A percentile compares a stretch with the other conserved stretches of the same genome.
Evolutionary conservation across 2,113 vertebrate genomes (phyloP).

Genomic region (Chelonoidis abingdonii): DNA sequence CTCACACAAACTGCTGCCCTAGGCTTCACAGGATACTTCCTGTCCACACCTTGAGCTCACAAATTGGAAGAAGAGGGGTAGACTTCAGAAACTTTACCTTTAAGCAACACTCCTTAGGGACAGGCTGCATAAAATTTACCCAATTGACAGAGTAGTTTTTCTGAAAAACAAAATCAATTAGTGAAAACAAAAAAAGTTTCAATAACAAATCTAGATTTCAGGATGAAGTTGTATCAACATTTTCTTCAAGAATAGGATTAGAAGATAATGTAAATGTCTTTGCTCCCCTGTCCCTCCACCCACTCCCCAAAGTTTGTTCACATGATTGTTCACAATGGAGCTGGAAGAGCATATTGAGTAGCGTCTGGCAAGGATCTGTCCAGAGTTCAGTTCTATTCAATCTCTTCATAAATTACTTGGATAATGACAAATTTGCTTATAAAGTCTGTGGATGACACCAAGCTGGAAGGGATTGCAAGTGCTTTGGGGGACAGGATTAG

Average conservation of each 20-base stretch:
- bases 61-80: too few species aligned
- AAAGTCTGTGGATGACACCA: neutral
- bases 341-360: too few species aligned
- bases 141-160: neutral
- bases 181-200: slow-evolving; percentile 40
- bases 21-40: neutral
- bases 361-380: too few species aligned
- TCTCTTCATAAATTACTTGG: too few species aligned
- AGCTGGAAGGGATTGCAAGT: neutral
- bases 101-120: neutral
- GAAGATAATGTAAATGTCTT: neutral
- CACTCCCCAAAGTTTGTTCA: neutral
- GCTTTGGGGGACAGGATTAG: neutral
- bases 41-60: too few species aligned
- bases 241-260: neutral
- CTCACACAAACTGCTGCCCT: neutral
- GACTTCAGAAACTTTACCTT: neutral
- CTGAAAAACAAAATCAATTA: slow-evolving; percentile 39
- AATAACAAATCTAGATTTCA: slow-evolving; percentile 38
- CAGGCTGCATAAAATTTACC: neutral
- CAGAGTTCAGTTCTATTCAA: too few species aligned
- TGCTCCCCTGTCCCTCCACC: neutral
- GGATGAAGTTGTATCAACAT: neutral
- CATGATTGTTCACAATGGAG: too few species aligned
- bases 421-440: neutral